phyloP scores from a whole-genome alignment of 2,797 vertebrate species.

The Acrossocheilus fasciatus region DNA sequence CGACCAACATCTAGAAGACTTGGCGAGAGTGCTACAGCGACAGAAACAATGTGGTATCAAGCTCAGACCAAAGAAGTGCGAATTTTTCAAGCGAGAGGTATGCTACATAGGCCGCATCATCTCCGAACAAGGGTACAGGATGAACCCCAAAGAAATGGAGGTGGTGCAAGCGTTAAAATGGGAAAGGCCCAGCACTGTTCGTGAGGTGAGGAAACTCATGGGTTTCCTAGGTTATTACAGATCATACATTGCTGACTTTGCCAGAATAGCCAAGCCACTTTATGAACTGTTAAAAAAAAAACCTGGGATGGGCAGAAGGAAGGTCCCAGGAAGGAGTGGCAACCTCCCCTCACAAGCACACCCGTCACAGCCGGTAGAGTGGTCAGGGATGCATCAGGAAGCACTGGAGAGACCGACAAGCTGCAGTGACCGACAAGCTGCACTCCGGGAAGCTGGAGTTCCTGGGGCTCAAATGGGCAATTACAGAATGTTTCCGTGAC shows the following conservation, averaged over 20 bases:
- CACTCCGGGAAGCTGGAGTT: no score
- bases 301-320: no score
- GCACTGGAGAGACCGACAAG: no score
- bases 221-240: slow-evolving; percentile 45
- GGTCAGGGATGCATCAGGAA: no score
- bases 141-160: slow-evolving; percentile 36
- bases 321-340: no score
- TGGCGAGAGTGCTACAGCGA: slow-evolving; percentile 16
- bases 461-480: no score
- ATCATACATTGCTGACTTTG: slow-evolving; percentile 16
- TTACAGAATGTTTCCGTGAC: no score
- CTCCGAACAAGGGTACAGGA: slow-evolving; percentile 22
- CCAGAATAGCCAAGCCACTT: slow-evolving; percentile 1
- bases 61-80: slow-evolving; percentile 22
- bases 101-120: slow-evolving; percentile 16
- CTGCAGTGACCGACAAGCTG: no score
- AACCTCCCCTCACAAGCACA: no score
- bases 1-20: slow-evolving; percentile 23
- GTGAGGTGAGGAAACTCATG: slow-evolving; percentile 39
- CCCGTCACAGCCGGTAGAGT: no score
- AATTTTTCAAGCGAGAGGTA: slow-evolving; percentile 36
- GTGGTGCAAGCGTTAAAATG: neutral
- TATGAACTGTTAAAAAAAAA: no score
- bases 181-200: slow-evolving; percentile 2
- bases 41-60: slow-evolving; percentile 38